These are phyloP conservation scores for Lampris incognitus DNA, from an alignment of 2,113 vertebrate species.

Conservation along the genomic window DNA sequence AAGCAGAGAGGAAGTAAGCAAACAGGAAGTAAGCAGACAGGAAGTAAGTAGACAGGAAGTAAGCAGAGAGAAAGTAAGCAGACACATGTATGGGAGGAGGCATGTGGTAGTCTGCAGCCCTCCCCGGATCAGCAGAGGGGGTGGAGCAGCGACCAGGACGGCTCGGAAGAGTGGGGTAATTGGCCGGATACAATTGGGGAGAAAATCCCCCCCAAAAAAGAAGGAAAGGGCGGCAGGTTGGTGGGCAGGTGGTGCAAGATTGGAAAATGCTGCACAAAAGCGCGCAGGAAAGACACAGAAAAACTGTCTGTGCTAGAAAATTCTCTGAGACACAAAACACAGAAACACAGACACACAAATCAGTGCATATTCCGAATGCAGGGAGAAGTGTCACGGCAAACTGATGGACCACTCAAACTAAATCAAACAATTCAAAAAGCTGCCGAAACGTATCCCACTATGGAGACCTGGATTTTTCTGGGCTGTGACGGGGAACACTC, in stretches of 20 bases:
- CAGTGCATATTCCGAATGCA: background rate
- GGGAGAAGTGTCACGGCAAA: background rate
- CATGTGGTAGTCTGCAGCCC: too few relatives aligned
- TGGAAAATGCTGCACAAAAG: slow-evolving; percentile 45
- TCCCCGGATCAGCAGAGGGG: too few relatives aligned
- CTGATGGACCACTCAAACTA: background rate
- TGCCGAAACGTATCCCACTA: background rate
- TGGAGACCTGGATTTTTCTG: background rate
- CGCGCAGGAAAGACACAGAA: slow-evolving; percentile 35
- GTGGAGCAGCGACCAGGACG: too few relatives aligned
- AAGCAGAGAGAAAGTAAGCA: too few relatives aligned
- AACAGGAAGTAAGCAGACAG: too few relatives aligned
- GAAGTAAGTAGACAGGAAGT: too few relatives aligned
- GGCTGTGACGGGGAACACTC: background rate
- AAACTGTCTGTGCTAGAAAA: slow-evolving; percentile 14
- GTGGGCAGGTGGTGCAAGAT: slow-evolving; percentile 30
- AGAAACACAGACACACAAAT: background rate
- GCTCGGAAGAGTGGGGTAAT: too few relatives aligned
- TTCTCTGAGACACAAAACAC: slow-evolving; percentile 24
- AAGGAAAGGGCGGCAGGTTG: slow-evolving; percentile 9
- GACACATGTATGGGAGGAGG: too few relatives aligned
- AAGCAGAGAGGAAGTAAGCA: too few relatives aligned
- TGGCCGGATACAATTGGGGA: too few relatives aligned
- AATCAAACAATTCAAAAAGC: too few relatives aligned
- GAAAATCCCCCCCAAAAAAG: too few relatives aligned